Evolutionary conservation across 2,113 vertebrate genomes (phyloP).

Genomic region (Brachyhypopomus occidentalis): DNA sequence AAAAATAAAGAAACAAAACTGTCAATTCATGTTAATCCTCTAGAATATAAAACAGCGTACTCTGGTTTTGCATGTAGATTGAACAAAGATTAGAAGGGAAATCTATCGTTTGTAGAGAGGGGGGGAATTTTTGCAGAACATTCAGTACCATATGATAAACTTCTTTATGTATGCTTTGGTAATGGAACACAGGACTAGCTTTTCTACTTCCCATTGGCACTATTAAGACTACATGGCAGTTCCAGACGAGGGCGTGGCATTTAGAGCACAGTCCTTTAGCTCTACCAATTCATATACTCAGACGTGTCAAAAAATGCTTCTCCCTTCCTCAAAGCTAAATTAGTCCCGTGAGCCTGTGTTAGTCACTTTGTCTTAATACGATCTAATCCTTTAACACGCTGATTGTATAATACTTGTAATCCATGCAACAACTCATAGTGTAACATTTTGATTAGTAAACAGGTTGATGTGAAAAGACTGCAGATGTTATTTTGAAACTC

Average conservation of each 20-base stretch:
- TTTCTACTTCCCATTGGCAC: neutral
- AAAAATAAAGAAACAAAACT: neutral
- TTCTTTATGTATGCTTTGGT: neutral
- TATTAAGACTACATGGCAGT: neutral
- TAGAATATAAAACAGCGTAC: too few relatives aligned
- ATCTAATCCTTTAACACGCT: neutral
- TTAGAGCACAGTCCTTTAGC: neutral
- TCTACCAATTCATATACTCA: neutral
- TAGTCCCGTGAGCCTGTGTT: neutral
- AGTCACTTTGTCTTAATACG: neutral
- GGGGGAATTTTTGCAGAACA: too few relatives aligned
- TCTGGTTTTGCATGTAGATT: too few relatives aligned
- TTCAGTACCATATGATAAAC: too few relatives aligned
- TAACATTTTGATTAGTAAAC: constrained; percentile 6
- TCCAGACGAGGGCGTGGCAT: neutral
- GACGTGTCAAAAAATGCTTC: neutral
- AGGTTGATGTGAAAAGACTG: constrained; percentile 36
- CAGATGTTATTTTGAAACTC: constrained; percentile 31
- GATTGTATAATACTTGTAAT: neutral
- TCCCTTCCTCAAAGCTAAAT: neutral
- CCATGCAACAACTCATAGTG: constrained; percentile 30
- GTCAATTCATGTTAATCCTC: neutral
- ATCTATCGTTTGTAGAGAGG: too few relatives aligned
- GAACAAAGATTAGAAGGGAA: too few relatives aligned
- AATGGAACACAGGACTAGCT: neutral